Percentiles rank a stretch among this genome's conserved stretches.
Evolutionary conservation across 2,888 invertebrate species (phyloP).

Genomic region (Melinopterus prodromus): DNA sequence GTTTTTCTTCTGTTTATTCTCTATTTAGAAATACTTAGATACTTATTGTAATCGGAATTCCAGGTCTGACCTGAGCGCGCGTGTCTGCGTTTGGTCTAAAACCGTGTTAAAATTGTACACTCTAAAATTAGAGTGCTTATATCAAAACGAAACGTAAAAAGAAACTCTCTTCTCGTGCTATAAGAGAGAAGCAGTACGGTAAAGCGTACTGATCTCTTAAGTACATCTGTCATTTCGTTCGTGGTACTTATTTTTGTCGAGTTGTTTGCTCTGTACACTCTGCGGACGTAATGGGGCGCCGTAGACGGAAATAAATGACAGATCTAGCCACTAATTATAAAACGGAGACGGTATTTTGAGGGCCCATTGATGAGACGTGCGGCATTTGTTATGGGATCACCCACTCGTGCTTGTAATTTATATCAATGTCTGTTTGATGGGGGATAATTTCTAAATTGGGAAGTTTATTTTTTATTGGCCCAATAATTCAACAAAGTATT

Average conservation of each 20-base stretch:
- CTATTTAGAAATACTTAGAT: neutral
- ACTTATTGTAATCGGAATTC: neutral
- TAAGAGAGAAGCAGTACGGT: neutral
- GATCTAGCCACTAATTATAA: neutral
- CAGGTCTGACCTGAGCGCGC: neutral
- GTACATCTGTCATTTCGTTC: neutral
- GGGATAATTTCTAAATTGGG: too few relatives aligned
- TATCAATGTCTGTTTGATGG: neutral
- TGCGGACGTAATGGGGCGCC: neutral
- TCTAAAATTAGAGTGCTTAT: conserved; percentile 26
- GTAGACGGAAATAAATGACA: neutral
- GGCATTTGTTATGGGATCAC: neutral
- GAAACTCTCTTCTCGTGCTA: conserved; percentile 13
- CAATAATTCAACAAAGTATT: too few relatives aligned
- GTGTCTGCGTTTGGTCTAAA: neutral
- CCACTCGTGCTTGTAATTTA: neutral
- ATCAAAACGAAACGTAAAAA: conserved; percentile 19
- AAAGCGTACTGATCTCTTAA: neutral
- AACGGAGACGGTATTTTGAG: neutral
- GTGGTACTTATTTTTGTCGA: neutral
- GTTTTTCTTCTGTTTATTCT: neutral
- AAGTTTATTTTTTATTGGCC: too few relatives aligned
- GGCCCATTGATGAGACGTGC: neutral
- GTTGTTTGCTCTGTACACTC: neutral
- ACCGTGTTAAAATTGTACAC: conserved; percentile 11